Base-by-base conservation (phyloP, 2,797 vertebrate species). In the Odontamblyopus rebecca region DNA sequence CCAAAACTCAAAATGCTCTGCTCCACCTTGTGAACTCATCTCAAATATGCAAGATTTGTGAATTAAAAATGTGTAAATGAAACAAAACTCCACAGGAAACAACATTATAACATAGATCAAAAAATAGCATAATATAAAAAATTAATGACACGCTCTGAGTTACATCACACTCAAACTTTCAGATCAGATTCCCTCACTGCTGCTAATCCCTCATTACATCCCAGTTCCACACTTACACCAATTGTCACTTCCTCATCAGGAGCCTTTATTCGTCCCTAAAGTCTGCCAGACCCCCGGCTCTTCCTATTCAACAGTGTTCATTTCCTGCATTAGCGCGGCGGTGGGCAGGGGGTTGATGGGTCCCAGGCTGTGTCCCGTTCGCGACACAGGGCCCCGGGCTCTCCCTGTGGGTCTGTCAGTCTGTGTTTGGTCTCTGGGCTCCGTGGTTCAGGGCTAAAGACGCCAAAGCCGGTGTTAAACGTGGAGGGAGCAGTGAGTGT, bases 401-500 rank as follows among this genome's bases (percentile, higher is more conserved):
- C 53, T 60, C 72, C 75, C 71, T 30, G 77, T 18, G 18, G 29
- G 48, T 62, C 57, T 75, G 76, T 84, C 85, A 77, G 83, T 57
- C 69, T 76, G 70, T 78, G 80, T 89, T 89, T 89, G 86, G 81
- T 86, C 86, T 79, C 71, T 38, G 5, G 82, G 77, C 81, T 26
- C 75, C 71, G 19, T 38, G 32, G 81, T 82, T 82, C 81, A 78
- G 56, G 78, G 78, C 76, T 78, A 62, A 38, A 81, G 87, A 86
- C 72, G 80, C 82, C 82, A 86, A 83, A 84, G 78, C 83, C 79
- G 70, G 83, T 86, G 77, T 85, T 85, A 73, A 79, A 77, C 60
- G 54, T 74, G 32, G 29, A 74, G 79, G 79, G 61, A 38, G 80
- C 15, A 76, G 85, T 85, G 82, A 74, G 85, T 70, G 6, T 2